Percentiles rank a stretch among this genome's conserved stretches.
These are phyloP conservation scores for Mythimna vitellina DNA, from an alignment of 2,888 invertebrate genomes.

Conservation along the genomic window DNA sequence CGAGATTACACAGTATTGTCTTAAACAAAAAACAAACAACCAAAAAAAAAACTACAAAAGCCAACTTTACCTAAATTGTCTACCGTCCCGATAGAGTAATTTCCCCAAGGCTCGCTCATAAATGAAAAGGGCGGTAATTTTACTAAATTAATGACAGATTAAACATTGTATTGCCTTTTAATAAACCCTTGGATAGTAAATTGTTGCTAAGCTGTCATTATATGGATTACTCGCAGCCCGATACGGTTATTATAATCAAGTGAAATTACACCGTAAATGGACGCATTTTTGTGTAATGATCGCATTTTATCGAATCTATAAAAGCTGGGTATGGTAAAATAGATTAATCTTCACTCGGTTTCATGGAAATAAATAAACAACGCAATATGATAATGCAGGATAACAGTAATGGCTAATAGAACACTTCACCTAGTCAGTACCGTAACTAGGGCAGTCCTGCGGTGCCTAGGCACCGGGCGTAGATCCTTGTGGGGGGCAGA, in stretches of 20 bases:
- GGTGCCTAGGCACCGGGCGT: too few species aligned
- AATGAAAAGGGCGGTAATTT: slow-evolving; percentile 74
- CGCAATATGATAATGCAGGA: not conserved
- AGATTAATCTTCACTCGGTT: slow-evolving; percentile 19
- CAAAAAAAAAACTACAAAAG: slow-evolving; percentile 16
- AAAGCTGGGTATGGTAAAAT: slow-evolving; percentile 35
- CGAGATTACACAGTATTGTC: not conserved
- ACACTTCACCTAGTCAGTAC: not conserved
- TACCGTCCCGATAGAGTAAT: slow-evolving; percentile 71
- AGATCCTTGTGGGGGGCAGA: too few species aligned
- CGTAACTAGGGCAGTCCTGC: too few species aligned
- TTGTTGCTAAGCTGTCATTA: slow-evolving; percentile 75
- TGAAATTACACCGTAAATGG: slow-evolving; percentile 61
- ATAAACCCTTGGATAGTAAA: slow-evolving; percentile 73
- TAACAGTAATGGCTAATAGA: not conserved
- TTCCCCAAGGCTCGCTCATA: slow-evolving; percentile 65
- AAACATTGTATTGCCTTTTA: slow-evolving; percentile 82
- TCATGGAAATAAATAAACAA: slow-evolving; percentile 12
- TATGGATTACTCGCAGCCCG: slow-evolving; percentile 59
- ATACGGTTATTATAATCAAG: slow-evolving; percentile 61
- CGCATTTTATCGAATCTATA: slow-evolving; percentile 44
- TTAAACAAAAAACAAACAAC: not conserved
- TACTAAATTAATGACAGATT: slow-evolving; percentile 80
- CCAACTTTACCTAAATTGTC: slow-evolving; percentile 40
- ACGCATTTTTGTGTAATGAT: slow-evolving; percentile 52